Conservation (phyloP, 2,113 vertebrate genomes). For the Chaetura pelagica region DNA sequence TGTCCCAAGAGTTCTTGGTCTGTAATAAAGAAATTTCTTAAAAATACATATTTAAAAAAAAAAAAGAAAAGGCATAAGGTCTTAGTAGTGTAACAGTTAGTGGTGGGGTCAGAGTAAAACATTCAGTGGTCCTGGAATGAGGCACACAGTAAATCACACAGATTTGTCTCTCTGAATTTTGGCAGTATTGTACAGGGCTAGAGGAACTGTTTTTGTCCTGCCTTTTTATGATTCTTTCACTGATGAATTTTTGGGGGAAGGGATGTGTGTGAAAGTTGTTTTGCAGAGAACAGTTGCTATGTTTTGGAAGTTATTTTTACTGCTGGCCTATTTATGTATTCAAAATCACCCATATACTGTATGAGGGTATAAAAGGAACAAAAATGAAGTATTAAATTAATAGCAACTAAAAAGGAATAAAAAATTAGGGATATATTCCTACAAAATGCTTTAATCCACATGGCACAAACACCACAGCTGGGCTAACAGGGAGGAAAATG, state of each 20-base stretch:
- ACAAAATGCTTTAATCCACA: background rate
- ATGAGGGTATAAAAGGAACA: background rate
- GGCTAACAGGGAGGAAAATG: background rate
- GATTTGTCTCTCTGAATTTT: background rate
- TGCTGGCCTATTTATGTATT: background rate
- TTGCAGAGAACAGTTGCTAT: background rate
- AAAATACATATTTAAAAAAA: background rate
- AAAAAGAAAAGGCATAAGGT: too few relatives aligned
- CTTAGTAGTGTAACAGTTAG: background rate
- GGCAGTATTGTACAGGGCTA: background rate
- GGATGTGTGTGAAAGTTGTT: background rate
- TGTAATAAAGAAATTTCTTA: background rate
- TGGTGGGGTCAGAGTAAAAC: background rate
- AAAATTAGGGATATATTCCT: background rate
- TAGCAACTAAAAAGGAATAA: background rate
- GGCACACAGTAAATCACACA: background rate
- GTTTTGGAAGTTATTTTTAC: background rate
- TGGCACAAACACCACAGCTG: background rate
- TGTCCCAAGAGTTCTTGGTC: background rate
- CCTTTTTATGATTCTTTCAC: background rate
- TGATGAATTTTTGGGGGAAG: background rate
- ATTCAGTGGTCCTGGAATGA: background rate
- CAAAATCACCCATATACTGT: background rate
- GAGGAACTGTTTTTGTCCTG: background rate
- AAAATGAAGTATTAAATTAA: background rate